These are phyloP conservation scores for Passer domesticus DNA, from an alignment of 2,113 vertebrate species.

Conservation along the genomic window DNA sequence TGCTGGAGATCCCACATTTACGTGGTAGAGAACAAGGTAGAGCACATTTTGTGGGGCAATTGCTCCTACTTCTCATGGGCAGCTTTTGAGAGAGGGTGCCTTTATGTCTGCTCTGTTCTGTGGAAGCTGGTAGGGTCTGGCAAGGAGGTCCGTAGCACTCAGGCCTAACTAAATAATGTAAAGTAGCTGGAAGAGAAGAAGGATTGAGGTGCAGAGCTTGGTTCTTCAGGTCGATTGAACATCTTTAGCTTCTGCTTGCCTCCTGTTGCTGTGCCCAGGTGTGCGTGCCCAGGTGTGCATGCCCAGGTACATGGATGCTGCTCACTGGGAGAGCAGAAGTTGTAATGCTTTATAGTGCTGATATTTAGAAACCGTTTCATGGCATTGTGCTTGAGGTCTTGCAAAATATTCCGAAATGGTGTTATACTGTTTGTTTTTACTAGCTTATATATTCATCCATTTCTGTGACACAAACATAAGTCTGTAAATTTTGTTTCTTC, in stretches of 20 bases:
- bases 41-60: neutral
- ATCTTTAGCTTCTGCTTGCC: neutral
- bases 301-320: neutral
- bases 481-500: neutral
- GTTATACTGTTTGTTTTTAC: neutral
- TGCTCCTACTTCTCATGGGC: neutral
- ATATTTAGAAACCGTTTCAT: neutral
- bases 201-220: neutral
- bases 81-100: neutral
- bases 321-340: neutral
- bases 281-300: neutral
- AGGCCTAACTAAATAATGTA: neutral
- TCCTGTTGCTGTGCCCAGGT: neutral
- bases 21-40: neutral
- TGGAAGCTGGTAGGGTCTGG: neutral
- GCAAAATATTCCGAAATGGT: neutral
- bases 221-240: neutral
- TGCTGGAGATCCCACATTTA: neutral
- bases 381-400: rapidly evolving
- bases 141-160: neutral
- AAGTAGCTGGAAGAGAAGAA: neutral
- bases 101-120: neutral
- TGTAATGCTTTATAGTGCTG: neutral
- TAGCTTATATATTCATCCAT: neutral
- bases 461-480: neutral